Percentiles rank a stretch among this genome's conserved stretches.
Evolutionary conservation across 1,140 invertebrate species (phyloP).

Genomic region (Caenorhabditis briggsae): DNA sequence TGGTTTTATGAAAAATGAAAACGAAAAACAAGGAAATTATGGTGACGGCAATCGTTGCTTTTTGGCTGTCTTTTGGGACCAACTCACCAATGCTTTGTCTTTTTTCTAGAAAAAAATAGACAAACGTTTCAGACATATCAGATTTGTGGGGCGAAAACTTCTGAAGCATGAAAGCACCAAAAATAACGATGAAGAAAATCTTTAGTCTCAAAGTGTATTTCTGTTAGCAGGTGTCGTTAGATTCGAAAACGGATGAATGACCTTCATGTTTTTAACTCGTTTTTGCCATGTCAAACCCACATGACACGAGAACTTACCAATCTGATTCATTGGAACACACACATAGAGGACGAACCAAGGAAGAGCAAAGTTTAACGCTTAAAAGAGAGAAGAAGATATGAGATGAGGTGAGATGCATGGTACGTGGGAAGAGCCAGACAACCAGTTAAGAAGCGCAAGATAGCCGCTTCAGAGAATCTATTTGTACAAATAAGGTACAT

Average conservation of each 20-base stretch:
- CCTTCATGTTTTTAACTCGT: conserved; percentile 26
- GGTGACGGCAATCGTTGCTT: conserved; percentile 7
- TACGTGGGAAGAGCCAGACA: too few species aligned
- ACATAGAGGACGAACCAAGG: neutral
- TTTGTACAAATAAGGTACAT: too few species aligned
- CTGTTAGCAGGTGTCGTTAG: neutral
- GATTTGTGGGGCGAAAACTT: too few species aligned
- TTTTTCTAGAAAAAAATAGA: neutral
- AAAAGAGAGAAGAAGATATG: too few species aligned
- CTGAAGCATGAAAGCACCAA: neutral
- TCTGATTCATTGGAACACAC: neutral
- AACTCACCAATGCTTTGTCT: neutral
- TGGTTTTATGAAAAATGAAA: conserved; percentile 13
- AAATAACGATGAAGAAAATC: neutral
- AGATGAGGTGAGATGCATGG: too few species aligned
- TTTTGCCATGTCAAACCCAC: conserved; percentile 27
- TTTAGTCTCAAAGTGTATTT: neutral
- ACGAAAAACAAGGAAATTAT: conserved; percentile 28
- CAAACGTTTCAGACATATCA: neutral
- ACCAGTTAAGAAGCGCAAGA: too few species aligned
- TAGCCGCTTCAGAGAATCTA: too few species aligned
- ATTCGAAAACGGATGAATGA: conserved; percentile 42
- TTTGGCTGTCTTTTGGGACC: neutral
- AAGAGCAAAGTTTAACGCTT: neutral
- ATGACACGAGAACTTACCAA: conserved; percentile 27